Percentiles rank a stretch among this genome's conserved stretches.
Conservation (phyloP, 2,113 vertebrate species). For the Rhea pennata region DNA sequence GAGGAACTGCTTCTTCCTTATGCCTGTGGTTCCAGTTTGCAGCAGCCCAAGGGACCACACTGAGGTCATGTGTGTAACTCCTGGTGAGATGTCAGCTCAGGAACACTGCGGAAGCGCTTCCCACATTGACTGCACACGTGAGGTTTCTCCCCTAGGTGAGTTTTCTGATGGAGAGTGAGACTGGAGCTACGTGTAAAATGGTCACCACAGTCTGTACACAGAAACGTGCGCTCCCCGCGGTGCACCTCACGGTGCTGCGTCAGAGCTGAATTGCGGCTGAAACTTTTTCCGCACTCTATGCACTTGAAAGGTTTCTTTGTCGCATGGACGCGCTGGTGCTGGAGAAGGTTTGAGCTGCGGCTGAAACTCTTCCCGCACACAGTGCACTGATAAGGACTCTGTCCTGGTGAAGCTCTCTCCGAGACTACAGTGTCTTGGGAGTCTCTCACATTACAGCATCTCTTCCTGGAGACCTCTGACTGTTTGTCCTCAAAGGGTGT, state of each 20-base stretch:
- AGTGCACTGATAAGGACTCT: conserved; percentile 33
- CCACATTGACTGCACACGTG: not conserved
- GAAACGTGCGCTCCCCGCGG: not conserved
- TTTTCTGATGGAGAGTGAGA: not conserved
- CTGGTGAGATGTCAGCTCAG: not conserved
- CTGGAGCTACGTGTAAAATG: not conserved
- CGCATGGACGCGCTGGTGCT: conserved; percentile 20
- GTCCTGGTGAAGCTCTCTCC: not conserved
- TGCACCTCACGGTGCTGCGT: not conserved
- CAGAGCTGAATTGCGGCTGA: not conserved
- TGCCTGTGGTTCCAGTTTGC: not conserved
- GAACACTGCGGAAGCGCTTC: not conserved
- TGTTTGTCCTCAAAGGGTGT: not conserved
- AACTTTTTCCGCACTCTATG: conserved; percentile 23
- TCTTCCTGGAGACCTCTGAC: not conserved
- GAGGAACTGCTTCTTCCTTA: not conserved
- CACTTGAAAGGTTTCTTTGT: conserved; percentile 27
- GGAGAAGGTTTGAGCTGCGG: conserved; percentile 40
- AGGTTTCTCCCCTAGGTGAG: not conserved
- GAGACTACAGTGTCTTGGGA: not conserved
- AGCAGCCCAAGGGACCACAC: not conserved
- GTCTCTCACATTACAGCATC: not conserved
- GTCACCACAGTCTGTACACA: not conserved
- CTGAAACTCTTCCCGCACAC: conserved; percentile 65
- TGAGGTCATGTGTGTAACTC: fast-evolving